Base-by-base conservation (phyloP, 2,888 invertebrate species). In the Pristionchus maxplancki region DNA sequence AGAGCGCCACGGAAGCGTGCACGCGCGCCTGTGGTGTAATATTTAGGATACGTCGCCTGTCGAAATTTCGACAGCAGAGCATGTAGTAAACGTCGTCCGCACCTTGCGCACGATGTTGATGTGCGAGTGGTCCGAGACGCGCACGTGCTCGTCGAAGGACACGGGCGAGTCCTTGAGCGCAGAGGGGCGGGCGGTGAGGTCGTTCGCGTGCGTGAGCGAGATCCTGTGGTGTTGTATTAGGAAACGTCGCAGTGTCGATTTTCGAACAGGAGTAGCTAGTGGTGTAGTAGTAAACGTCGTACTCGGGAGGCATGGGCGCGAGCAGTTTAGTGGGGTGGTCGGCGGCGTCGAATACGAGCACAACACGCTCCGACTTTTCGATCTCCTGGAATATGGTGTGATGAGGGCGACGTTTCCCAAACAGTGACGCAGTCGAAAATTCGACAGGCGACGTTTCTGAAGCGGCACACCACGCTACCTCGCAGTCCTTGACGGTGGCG, bases 71-170 rank as follows among this genome's bases (percentile, higher is more conserved):
- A 53, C 50, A 50, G 20, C 53, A 8, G 8, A 20, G 31, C 31
- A 17, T 50, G 15, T 83, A 24, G 31, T 83, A 50, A n/a, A 34
- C 82, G 82, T 83, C 53, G 50, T 28, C 48, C 81, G 3, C 53
- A 83, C 82, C 53, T 83, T 83, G 31, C 82, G 50, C 24, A 53
- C 53, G 8, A 83, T 53, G 53, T 83, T 53, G 82, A 83, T 83
- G 53, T 83, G 82, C 31, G 53, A 53, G 82, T 53, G 82, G 34
- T 83, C 82, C 34, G 82, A 83, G 82, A 83, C 53, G 31, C 82
- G 82, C 17, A 83, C 82, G 53, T 83, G 82, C 82, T 83, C 82
- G 34, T 83, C 82, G 53, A 83, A 83, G 24, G 50, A 24, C 20
- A 83, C 50, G 34, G 82, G 82, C 53, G 53, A 50, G 44, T 44